These are phyloP conservation scores for Beaufortia kweichowensis DNA, from an alignment of 2,113 vertebrate genomes.

Conservation along the genomic window DNA sequence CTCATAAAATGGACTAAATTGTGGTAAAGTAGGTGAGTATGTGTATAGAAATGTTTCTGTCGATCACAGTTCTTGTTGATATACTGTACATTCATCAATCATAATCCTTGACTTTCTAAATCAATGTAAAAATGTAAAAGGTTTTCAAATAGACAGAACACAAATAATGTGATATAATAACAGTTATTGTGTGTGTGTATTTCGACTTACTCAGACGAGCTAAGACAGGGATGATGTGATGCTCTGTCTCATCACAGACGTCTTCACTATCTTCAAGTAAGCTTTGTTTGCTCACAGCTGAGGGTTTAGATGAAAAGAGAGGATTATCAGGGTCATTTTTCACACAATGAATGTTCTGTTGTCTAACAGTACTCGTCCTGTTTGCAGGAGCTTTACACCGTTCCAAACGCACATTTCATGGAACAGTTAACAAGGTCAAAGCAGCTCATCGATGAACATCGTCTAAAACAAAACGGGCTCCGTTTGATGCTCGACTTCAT, in stretches of 20 bases:
- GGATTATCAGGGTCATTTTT: conserved; percentile 52
- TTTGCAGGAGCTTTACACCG: conserved; percentile 60
- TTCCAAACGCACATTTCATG: conserved; percentile 70
- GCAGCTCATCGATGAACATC: conserved; percentile 64
- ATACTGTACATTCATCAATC: too few species aligned
- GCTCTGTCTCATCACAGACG: conserved; percentile 5
- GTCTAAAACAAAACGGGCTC: conserved; percentile 57
- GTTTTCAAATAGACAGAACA: too few species aligned
- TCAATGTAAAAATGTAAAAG: too few species aligned
- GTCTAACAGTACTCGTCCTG: conserved; percentile 67
- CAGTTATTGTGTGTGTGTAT: not conserved
- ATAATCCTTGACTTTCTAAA: too few species aligned
- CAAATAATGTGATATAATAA: not conserved
- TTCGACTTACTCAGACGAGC: not conserved
- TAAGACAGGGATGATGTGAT: not conserved
- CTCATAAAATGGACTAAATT: too few species aligned
- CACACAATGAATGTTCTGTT: conserved; percentile 70
- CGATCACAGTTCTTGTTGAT: too few species aligned
- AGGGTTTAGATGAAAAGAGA: conserved; percentile 46
- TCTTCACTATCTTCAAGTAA: conserved; percentile 28
- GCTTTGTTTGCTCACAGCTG: conserved; percentile 50
- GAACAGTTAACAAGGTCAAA: conserved; percentile 71
- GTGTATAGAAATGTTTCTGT: too few species aligned
- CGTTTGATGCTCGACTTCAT: conserved; percentile 54
- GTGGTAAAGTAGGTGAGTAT: too few species aligned